Conservation (phyloP, 2,113 vertebrate species). For the Chrysemys picta region DNA sequence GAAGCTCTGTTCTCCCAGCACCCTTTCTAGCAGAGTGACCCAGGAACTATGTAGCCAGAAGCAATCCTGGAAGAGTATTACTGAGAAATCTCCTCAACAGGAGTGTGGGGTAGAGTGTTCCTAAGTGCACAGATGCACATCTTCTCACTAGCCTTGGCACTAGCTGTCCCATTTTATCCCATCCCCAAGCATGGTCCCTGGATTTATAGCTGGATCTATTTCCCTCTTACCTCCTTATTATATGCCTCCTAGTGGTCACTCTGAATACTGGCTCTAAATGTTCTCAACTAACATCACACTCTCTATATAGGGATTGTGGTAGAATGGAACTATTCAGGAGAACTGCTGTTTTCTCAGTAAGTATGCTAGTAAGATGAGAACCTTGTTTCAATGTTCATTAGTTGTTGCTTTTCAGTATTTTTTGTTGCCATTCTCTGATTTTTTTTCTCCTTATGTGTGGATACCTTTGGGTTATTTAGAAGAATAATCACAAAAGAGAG, state of each 20-base stretch:
- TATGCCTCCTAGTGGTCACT: background rate
- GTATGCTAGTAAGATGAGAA: background rate
- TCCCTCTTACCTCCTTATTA: background rate
- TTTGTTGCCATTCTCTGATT: background rate
- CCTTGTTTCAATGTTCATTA: background rate
- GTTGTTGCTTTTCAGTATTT: background rate
- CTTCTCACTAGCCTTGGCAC: background rate
- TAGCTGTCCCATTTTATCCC: background rate
- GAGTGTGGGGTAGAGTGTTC: background rate
- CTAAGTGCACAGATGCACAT: background rate
- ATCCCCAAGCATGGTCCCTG: background rate
- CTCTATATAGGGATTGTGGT: background rate
- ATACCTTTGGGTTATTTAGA: background rate
- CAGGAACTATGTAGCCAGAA: background rate
- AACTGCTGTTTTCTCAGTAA: background rate
- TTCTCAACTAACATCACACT: background rate
- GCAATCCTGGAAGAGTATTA: background rate
- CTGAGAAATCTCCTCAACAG: background rate
- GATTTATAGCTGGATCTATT: background rate
- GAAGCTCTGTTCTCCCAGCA: background rate
- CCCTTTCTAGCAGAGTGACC: background rate
- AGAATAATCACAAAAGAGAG: conserved; percentile 19
- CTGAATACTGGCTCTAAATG: background rate
- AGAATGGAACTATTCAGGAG: background rate
- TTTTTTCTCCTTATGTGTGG: background rate